phyloP scores from a whole-genome alignment of 1,140 invertebrate species.

The Diachasma alloeum region DNA sequence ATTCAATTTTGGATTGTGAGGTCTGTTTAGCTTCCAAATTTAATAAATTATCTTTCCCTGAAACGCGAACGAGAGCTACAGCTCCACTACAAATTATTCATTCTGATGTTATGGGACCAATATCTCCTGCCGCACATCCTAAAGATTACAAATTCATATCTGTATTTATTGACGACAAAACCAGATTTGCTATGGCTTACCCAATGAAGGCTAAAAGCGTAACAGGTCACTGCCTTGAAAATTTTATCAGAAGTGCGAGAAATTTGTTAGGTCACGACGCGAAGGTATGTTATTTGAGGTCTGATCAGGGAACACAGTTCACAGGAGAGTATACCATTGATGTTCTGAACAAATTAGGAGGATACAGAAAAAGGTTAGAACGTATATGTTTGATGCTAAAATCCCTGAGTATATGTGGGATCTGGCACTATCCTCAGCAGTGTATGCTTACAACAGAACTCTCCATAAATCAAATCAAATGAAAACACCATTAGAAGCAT shows the following conservation, averaged over 20 bases:
- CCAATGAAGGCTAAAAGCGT: too few relatives aligned
- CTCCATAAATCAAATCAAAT: background rate
- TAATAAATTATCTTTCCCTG: conserved; percentile 30
- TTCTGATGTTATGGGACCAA: too few relatives aligned
- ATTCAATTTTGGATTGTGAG: conserved; percentile 32
- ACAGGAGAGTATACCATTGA: background rate
- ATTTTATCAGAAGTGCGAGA: conserved; percentile 28
- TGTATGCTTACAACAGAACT: background rate
- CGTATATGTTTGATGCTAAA: background rate
- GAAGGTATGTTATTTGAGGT: conserved; percentile 10
- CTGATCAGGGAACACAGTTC: background rate
- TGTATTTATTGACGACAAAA: too few relatives aligned
- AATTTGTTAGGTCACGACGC: conserved; percentile 30
- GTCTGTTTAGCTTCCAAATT: conserved; percentile 35
- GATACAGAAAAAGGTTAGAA: background rate
- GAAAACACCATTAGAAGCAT: background rate
- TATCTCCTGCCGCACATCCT: too few relatives aligned
- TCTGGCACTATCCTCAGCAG: background rate
- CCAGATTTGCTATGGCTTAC: too few relatives aligned
- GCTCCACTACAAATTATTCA: too few relatives aligned
- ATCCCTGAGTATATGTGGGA: background rate
- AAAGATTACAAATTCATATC: too few relatives aligned
- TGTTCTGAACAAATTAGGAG: background rate
- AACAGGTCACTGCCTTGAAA: too few relatives aligned
- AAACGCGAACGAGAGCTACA: conserved; percentile 19